Evolutionary conservation across 1,140 invertebrate species (phyloP), one percentile per base, ranked within the genome.

Genomic region (Drosophila elegans): DNA sequence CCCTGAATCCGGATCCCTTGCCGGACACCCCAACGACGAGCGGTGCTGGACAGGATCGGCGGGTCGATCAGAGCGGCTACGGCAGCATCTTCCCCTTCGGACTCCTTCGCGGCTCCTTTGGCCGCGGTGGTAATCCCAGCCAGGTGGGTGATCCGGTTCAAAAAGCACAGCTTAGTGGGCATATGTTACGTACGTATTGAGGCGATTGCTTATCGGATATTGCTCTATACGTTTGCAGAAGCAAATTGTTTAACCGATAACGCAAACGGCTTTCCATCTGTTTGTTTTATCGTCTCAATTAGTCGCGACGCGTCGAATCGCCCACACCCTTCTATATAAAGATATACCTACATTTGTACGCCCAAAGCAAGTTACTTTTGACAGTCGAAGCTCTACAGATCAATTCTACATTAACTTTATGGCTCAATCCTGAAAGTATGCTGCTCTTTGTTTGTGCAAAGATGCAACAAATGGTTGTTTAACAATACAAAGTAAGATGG

Each of bases 11-110:
- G 6, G 69, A 76, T 13, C 12, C 36, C 3, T 49, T 76, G 41
- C 51, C 54, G n/a, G 64, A 64, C 1, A 68, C 79, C 0, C 61
- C 53, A 0, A 64, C 69, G n/a, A 76, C 77, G 16, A 76, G 73
- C 16, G 54, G 42, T 29, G 59, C 67, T 34, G 66, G 74, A 44
- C 78, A 78, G 25, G 62, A 76, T 51, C 29, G 79, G 38, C 71
- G 83, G 4, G 54, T 57, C 42, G 90, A 85, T 63, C 80, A 84
- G 5, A 66, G 75, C 27, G 75, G 82, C 55, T 92, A 92, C 61
- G 90, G 91, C 21, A 92, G 91, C 71, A 83, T 92, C 49, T 92
- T 92, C 66, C 88, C 91, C 34, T 92, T 91, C 53, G 90, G 91
- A 3, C 77, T 91, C 12, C 68, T 91, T 38, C 81, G 85, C 46